Evolutionary conservation across 1,140 invertebrate genomes (phyloP).

Genomic region (Camponotus vicinus): DNA sequence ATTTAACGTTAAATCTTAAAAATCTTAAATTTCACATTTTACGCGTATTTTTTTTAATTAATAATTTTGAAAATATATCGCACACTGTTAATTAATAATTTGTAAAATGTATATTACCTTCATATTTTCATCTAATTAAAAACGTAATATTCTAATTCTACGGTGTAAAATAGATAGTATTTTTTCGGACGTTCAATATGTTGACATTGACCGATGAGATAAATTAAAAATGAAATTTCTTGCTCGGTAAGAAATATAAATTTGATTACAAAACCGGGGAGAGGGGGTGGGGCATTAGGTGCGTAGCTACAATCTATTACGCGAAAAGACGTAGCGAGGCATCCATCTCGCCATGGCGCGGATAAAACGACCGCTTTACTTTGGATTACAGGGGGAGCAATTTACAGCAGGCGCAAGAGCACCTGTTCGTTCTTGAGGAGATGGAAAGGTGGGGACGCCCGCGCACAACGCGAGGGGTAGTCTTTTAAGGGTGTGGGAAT

Average conservation of each 20-base stretch:
- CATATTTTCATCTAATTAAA: not conserved
- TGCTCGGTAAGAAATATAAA: conserved; percentile 19
- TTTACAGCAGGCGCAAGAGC: conserved; percentile 85
- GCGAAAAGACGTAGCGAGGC: conserved; percentile 82
- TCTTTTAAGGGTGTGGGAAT: conserved; percentile 79
- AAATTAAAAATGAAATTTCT: not conserved
- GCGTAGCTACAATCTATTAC: conserved; percentile 81
- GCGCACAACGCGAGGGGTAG: conserved; percentile 58
- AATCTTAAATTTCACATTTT: not conserved
- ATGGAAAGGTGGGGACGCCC: conserved; percentile 78
- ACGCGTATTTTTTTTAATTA: not conserved
- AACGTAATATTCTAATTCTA: not conserved
- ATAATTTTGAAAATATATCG: not conserved
- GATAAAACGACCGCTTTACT: conserved; percentile 86
- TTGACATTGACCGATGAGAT: not conserved
- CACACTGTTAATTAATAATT: not conserved
- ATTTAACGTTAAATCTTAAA: not conserved
- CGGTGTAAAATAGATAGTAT: not conserved
- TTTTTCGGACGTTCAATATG: not conserved
- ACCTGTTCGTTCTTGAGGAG: conserved; percentile 85
- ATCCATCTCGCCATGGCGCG: conserved; percentile 84
- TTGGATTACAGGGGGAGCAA: conserved; percentile 85
- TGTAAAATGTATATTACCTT: not conserved
- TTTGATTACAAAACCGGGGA: conserved; percentile 67
- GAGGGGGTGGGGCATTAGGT: conserved; percentile 41